phyloP scores from a whole-genome alignment of 2,888 invertebrate species.

The Ectobius pallidus region DNA sequence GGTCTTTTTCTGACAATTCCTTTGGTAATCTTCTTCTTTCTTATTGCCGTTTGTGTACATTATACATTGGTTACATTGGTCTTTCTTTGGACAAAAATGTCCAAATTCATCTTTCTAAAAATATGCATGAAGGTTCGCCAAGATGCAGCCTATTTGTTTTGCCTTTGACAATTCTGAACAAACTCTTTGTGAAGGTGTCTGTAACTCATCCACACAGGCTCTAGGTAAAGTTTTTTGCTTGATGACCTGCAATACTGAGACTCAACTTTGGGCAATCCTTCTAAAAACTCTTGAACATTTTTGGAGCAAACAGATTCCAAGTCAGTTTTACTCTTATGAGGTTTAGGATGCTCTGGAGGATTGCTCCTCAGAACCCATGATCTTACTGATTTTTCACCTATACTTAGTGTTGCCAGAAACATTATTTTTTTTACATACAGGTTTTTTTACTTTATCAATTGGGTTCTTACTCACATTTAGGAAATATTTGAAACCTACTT shows the following conservation, averaged over 20 bases:
- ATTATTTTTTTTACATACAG: not conserved
- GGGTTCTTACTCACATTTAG: not conserved
- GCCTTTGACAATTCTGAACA: not conserved
- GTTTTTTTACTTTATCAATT: not conserved
- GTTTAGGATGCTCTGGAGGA: not conserved
- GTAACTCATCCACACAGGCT: slow-evolving; percentile 2
- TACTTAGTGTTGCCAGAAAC: slow-evolving; percentile 1
- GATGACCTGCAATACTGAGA: not conserved
- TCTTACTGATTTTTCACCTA: not conserved
- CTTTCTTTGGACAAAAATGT: slow-evolving; percentile 2
- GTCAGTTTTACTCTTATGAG: not conserved
- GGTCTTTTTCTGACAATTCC: not conserved
- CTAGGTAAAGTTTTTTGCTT: slow-evolving; percentile 1
- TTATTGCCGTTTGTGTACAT: too few relatives aligned
- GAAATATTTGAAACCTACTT: not conserved
- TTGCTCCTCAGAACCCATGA: not conserved
- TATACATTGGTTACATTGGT: too few relatives aligned
- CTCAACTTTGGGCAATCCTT: not conserved
- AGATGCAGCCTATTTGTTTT: not conserved
- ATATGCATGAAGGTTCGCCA: too few relatives aligned
- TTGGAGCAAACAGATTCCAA: not conserved
- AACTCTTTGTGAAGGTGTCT: not conserved
- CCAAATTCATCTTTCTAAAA: slow-evolving; percentile 4
- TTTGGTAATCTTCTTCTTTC: slow-evolving; percentile 1
- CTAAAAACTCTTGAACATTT: not conserved